These are phyloP conservation scores for Cynopterus sphinx DNA, from an alignment of 2,797 vertebrate species.

Conservation along the genomic window DNA sequence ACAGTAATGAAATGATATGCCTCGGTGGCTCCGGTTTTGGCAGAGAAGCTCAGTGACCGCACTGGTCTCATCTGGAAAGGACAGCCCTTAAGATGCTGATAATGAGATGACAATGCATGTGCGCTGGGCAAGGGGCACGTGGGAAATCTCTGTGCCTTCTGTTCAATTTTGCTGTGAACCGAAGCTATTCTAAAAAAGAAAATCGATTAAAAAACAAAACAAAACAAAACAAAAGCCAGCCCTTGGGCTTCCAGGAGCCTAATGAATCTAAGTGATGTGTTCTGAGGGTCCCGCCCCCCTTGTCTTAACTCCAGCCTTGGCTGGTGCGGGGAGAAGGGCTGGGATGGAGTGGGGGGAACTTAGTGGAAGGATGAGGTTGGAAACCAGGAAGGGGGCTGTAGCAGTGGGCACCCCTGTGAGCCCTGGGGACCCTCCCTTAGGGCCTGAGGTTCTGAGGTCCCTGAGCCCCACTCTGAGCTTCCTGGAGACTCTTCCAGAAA, in stretches of 20 bases:
- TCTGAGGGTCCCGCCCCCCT: not conserved
- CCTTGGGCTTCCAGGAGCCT: not conserved
- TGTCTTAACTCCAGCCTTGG: too few species aligned
- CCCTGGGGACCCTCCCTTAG: not conserved
- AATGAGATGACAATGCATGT: accelerated
- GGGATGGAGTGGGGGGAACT: not conserved
- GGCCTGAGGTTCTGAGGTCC: not conserved
- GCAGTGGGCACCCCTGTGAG: not conserved
- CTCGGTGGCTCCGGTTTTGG: not conserved
- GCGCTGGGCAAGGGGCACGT: too few species aligned
- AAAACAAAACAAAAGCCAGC: not conserved
- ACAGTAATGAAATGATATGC: not conserved
- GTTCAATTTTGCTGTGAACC: not conserved
- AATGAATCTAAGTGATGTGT: not conserved
- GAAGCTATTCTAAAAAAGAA: not conserved
- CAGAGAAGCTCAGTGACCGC: not conserved
- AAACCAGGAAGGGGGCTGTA: not conserved
- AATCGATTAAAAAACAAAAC: not conserved
- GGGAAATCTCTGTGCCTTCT: not conserved
- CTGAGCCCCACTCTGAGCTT: not conserved
- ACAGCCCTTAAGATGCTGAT: not conserved
- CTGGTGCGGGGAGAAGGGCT: not conserved
- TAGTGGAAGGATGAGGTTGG: not conserved
- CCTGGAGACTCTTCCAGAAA: not conserved
- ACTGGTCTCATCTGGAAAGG: not conserved